Base-by-base conservation (phyloP, 2,113 vertebrate species). In the Plecotus auritus region DNA sequence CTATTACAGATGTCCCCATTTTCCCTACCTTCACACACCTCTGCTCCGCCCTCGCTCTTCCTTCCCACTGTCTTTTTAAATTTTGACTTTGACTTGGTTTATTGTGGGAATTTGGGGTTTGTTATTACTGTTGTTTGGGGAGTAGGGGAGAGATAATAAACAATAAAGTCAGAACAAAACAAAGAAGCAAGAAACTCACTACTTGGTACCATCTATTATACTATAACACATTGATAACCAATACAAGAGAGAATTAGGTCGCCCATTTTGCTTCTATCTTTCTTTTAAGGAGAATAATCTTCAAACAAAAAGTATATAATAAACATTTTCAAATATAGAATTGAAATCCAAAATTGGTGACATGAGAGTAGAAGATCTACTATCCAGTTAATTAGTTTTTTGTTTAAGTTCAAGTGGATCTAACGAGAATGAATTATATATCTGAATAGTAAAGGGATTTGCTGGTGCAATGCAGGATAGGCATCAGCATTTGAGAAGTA, bases 341-440 rank as follows among this genome's bases (percentile, higher is more conserved):
- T 16, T 80, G 83, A 91, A 80, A 93, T 88, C 23, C 49, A 85
- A 85, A 95, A 26, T 28, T 93, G 35, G 54, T 51, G 88, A 67
- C 12, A 77, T 23, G 4, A 90, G 45, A 78, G 30, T 28, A 20
- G 26, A 90, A 90, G 18, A 83, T 28, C 20, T 83, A 12, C 16
- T 86, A 17, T 70, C 59, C 82, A 22, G 4, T 54, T 95, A 82
- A 23, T 85, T 69, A 17, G 26, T 42, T 73, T 72, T 69, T n/a
- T 49, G 20, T 23, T 81, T 77, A 47, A 67, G 40, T 66, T 91
- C 40, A 37, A 42, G 17, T 67, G 12, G 17, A n/a, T 54, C 13
- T 67, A 85, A 83, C 26, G 17, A 76, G 32, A 6, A 64, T 70
- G 14, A 64, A 82, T 82, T 64, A 64, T 72, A 95, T 56, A 2